Evolutionary conservation across 2,113 vertebrate genomes (phyloP).

Genomic region (Athene cunicularia): DNA sequence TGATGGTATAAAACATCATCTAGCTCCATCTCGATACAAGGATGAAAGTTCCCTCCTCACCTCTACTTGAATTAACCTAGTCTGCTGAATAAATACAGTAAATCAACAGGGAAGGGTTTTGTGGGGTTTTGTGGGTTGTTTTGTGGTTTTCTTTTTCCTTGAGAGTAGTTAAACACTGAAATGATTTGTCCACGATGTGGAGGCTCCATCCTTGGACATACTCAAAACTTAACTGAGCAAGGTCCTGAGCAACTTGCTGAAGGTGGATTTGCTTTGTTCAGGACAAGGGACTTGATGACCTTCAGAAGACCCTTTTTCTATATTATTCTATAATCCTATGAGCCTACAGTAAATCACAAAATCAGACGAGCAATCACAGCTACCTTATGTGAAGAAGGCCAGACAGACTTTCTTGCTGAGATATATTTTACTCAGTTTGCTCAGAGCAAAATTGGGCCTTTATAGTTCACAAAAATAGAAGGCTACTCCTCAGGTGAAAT

Average conservation of each 20-base stretch:
- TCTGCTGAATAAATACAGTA: neutral
- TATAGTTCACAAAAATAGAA: neutral
- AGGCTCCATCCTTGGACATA: neutral
- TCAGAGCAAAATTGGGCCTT: neutral
- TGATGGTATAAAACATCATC: neutral
- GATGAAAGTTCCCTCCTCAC: neutral
- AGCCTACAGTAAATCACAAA: neutral
- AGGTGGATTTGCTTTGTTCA: neutral
- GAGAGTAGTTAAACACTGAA: neutral
- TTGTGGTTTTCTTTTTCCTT: neutral
- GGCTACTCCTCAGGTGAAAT: neutral
- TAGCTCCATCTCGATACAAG: neutral
- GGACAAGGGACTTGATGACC: neutral
- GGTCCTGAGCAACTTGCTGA: neutral
- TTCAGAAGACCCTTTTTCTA: neutral
- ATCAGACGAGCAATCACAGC: neutral
- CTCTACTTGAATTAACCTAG: neutral
- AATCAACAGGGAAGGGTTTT: neutral
- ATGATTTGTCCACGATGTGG: neutral
- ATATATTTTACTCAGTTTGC: neutral
- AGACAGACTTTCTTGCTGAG: neutral
- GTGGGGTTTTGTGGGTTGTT: fast-evolving
- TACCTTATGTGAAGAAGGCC: neutral
- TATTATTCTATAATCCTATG: neutral
- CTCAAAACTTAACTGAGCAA: neutral